These are phyloP conservation scores for Belgica antarctica DNA, from an alignment of 2,888 invertebrate genomes.

Conservation along the genomic window DNA sequence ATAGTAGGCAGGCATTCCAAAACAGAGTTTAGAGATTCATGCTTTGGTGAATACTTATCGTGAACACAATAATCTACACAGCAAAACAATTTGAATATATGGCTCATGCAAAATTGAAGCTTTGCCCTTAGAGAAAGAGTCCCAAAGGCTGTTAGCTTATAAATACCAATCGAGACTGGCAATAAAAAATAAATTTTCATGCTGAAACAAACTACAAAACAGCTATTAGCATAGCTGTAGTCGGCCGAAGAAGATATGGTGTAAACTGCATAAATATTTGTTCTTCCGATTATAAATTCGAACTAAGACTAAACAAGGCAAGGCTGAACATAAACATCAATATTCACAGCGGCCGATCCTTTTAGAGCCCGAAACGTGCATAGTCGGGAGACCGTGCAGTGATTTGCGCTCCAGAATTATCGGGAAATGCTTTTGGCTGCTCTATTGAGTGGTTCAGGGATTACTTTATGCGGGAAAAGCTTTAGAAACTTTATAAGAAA, in stretches of 20 bases:
- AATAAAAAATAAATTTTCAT: slow-evolving; percentile 12
- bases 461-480: too few species aligned
- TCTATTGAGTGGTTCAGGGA: too few species aligned
- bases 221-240: background rate
- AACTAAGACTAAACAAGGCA: background rate
- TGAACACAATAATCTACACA: slow-evolving; percentile 32
- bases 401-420: slow-evolving; percentile 19
- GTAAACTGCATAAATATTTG: slow-evolving; percentile 38
- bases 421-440: too few species aligned
- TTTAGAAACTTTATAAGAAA: too few species aligned
- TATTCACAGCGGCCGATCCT: background rate
- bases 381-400: background rate
- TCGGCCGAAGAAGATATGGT: slow-evolving; percentile 7
- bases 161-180: slow-evolving; percentile 40
- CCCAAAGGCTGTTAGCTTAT: slow-evolving; percentile 20
- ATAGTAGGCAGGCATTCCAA: background rate
- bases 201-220: background rate
- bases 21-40: slow-evolving; percentile 31
- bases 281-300: slow-evolving; percentile 30
- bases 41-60: slow-evolving; percentile 43
- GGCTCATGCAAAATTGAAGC: background rate
- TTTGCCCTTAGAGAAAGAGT: background rate
- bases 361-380: background rate
- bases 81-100: slow-evolving; percentile 19
- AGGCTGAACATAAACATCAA: slow-evolving; percentile 14